A percentile compares a stretch with the other conserved stretches of the same genome.
Evolutionary conservation across 1,140 invertebrate species (phyloP).

Genomic region (Drosophila murphyi): DNA sequence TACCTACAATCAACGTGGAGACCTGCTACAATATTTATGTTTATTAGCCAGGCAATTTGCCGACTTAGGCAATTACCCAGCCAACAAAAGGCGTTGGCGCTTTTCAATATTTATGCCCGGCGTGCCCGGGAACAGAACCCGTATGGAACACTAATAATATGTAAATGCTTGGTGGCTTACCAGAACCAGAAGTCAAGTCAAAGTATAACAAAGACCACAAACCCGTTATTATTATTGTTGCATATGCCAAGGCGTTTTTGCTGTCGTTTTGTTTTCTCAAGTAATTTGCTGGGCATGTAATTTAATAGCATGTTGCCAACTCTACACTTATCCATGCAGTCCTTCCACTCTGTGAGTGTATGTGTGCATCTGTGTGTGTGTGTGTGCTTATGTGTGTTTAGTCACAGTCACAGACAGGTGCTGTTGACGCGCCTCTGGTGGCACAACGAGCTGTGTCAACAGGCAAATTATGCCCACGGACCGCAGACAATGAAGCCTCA

Average conservation of each 20-base stretch:
- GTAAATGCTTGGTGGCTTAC: constrained; percentile 39
- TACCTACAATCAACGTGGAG: neutral
- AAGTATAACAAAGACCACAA: constrained; percentile 40
- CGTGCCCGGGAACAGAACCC: neutral
- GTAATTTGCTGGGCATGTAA: constrained; percentile 55
- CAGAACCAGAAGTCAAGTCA: constrained; percentile 37
- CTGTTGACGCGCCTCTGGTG: constrained; percentile 49
- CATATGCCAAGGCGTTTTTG: constrained; percentile 52
- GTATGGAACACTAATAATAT: constrained; percentile 40
- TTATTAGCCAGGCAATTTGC: constrained; percentile 58
- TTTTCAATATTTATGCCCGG: constrained; percentile 56
- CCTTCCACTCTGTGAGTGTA: neutral
- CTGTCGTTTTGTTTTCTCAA: constrained; percentile 59
- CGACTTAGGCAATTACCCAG: constrained; percentile 54
- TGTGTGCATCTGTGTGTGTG: constrained; percentile 6
- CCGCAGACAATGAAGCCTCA: constrained; percentile 38
- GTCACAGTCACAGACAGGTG: constrained; percentile 22
- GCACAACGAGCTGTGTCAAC: constrained; percentile 48
- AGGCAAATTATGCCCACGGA: constrained; percentile 50
- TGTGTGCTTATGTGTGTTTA: constrained; percentile 17
- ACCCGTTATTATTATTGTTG: constrained; percentile 59
- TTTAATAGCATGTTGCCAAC: constrained; percentile 45
- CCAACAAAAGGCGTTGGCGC: constrained; percentile 50
- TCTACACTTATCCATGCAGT: constrained; percentile 25
- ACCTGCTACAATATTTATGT: constrained; percentile 48